These are phyloP conservation scores for Plumapathes pennacea DNA, from an alignment of 92 coral and sea anemone species.

Conservation along the genomic window DNA sequence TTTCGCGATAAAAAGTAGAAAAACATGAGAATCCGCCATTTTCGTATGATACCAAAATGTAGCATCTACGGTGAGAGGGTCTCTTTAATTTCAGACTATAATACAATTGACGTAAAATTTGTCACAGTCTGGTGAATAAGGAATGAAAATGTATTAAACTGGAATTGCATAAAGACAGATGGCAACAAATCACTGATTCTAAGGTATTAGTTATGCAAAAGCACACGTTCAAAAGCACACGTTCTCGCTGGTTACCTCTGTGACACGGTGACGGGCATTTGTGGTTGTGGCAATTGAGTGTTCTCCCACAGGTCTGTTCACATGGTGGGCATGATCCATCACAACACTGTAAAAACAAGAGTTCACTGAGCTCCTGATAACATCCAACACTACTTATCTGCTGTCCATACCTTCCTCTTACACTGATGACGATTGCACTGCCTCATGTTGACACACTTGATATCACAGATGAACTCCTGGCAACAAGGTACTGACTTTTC, in stretches of 20 bases:
- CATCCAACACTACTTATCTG: too few relatives aligned
- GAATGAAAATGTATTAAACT: too few relatives aligned
- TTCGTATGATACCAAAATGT: too few relatives aligned
- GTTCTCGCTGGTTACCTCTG: conserved; percentile 58
- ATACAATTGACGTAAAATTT: too few relatives aligned
- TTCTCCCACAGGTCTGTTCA: conserved; percentile 90
- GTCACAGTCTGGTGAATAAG: too few relatives aligned
- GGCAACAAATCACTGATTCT: too few relatives aligned
- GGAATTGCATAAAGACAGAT: too few relatives aligned
- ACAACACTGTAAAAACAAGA: conserved; percentile 70
- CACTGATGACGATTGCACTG: conserved; percentile 91
- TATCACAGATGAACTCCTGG: conserved; percentile 79
- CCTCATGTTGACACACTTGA: conserved; percentile 77
- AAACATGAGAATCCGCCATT: too few relatives aligned
- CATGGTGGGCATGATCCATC: conserved; percentile 83
- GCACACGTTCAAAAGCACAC: conserved; percentile 2
- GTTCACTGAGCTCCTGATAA: neutral
- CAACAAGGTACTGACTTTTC: conserved; percentile 85
- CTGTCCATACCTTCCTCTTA: conserved; percentile 69
- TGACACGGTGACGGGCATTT: conserved; percentile 97
- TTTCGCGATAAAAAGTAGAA: too few relatives aligned
- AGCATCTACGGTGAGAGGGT: too few relatives aligned
- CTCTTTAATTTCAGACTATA: too few relatives aligned
- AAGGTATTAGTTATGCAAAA: neutral
- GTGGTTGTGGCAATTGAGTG: conserved; percentile 89